A percentile compares a stretch with the other conserved stretches of the same genome.
These are phyloP conservation scores for Nerophis lumbriciformis DNA, from an alignment of 2,113 vertebrate genomes.

Conservation along the genomic window DNA sequence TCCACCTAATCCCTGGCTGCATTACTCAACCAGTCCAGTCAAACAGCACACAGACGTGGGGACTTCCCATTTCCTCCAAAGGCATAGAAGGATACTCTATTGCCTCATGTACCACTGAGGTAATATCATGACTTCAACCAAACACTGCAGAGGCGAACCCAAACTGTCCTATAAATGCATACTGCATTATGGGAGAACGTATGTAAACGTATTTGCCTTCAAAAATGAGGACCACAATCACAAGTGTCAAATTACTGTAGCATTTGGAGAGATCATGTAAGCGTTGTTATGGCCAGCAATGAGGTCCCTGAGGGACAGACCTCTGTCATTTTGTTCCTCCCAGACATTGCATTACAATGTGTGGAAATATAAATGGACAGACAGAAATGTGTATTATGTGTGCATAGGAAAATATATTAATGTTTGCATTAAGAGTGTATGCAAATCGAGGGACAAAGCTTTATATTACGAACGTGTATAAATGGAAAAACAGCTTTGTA, in stretches of 20 bases:
- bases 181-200: conserved; percentile 27
- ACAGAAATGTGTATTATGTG: too few relatives aligned
- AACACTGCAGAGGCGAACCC: conserved; percentile 47
- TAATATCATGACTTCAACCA: conserved; percentile 69
- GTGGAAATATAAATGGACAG: too few relatives aligned
- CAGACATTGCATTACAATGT: too few relatives aligned
- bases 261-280: conserved; percentile 15
- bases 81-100: conserved; percentile 64
- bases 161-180: conserved; percentile 41
- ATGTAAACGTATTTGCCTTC: conserved; percentile 25
- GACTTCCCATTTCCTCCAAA: conserved; percentile 69
- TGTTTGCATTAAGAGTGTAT: too few relatives aligned
- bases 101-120: conserved; percentile 66
- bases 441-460: too few relatives aligned
- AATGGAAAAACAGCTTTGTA: too few relatives aligned
- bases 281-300: too few relatives aligned
- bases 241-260: conserved; percentile 24
- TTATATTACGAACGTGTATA: too few relatives aligned
- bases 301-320: too few relatives aligned
- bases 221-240: conserved; percentile 15
- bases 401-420: too few relatives aligned
- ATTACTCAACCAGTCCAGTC: conserved; percentile 71
- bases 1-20: conserved; percentile 77
- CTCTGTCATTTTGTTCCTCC: too few relatives aligned
- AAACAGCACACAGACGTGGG: conserved; percentile 60